Evolutionary conservation across 2,113 vertebrate genomes (phyloP).

Genomic region (Hipposideros armiger): DNA sequence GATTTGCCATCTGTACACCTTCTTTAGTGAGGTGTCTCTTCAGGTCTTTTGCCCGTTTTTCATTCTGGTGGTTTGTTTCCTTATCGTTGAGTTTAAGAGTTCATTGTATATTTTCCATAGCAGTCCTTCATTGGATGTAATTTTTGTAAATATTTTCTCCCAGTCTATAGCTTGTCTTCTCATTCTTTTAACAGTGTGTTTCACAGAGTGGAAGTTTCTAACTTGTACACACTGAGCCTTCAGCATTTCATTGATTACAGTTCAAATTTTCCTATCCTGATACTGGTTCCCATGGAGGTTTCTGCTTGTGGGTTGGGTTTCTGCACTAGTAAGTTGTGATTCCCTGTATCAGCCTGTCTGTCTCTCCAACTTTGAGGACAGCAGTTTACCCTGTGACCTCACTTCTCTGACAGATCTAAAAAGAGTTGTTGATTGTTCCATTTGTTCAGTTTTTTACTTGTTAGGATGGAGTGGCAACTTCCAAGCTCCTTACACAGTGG

Average conservation of each 20-base stretch:
- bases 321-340: not conserved
- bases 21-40: not conserved
- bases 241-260: not conserved
- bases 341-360: not conserved
- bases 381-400: not conserved
- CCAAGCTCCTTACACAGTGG: not conserved
- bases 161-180: not conserved
- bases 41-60: not conserved
- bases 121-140: not conserved
- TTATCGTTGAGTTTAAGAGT: not conserved
- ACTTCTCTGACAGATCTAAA: not conserved
- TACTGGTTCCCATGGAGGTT: not conserved
- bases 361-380: not conserved
- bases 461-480: not conserved
- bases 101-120: not conserved
- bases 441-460: not conserved
- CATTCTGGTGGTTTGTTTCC: not conserved
- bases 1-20: not conserved
- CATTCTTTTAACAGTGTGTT: not conserved
- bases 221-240: not conserved
- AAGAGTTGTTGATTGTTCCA: not conserved
- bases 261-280: not conserved
- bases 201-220: not conserved
- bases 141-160: not conserved
- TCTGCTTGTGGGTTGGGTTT: not conserved